Conservation (phyloP, 2,888 invertebrate species). For the Erannis defoliaria region DNA sequence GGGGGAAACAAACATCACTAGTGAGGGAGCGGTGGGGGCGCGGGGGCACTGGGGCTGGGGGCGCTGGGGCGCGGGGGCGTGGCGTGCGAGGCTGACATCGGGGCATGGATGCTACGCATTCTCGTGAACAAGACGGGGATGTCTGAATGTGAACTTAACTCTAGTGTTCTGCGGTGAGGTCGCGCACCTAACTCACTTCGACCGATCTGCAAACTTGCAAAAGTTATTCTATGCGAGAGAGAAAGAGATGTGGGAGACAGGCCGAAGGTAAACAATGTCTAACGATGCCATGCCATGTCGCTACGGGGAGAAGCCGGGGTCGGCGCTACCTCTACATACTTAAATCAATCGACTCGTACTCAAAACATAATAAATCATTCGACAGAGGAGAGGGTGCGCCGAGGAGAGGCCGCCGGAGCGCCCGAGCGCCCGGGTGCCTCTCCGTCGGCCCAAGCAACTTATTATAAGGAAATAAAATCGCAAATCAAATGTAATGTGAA, state of each 20-base stretch:
- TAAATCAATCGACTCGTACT: constrained; percentile 26
- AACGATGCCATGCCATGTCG: constrained; percentile 77
- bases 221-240: constrained; percentile 46
- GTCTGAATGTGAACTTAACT: constrained; percentile 41
- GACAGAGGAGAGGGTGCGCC: constrained; percentile 45
- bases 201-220: constrained; percentile 46
- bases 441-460: constrained; percentile 63
- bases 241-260: constrained; percentile 63
- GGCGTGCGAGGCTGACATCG: constrained; percentile 42
- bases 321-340: constrained; percentile 66
- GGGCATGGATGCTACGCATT: constrained; percentile 41
- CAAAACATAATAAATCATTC: constrained; percentile 30
- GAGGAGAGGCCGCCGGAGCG: constrained; percentile 24
- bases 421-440: constrained; percentile 30
- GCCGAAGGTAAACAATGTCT: constrained; percentile 67
- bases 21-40: constrained; percentile 56
- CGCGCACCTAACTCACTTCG: constrained; percentile 35
- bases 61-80: constrained; percentile 47
- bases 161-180: constrained; percentile 44
- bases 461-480: constrained; percentile 66
- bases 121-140: constrained; percentile 31
- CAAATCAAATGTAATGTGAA: constrained; percentile 76
- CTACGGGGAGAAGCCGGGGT: constrained; percentile 72
- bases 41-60: too few relatives aligned
- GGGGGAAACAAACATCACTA: constrained; percentile 71